Conservation (phyloP, 2,888 invertebrate species). For the Theretra japonica region DNA sequence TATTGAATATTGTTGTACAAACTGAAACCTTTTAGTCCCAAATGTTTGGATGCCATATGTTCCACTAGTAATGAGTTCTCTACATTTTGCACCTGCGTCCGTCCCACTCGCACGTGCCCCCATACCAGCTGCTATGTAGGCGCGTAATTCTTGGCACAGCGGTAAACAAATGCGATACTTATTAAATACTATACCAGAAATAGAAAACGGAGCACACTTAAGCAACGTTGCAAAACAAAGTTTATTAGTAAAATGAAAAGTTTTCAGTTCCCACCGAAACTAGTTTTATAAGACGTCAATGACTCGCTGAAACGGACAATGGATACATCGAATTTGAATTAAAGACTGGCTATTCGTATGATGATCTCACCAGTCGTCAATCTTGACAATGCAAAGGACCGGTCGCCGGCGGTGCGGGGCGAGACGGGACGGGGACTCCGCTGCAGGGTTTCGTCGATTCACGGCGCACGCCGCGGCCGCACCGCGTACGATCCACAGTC, state of each 20-base stretch:
- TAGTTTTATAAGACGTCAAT: neutral
- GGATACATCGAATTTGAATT: constrained; percentile 63
- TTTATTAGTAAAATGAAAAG: neutral
- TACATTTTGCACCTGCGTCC: constrained; percentile 77
- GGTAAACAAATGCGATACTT: constrained; percentile 6
- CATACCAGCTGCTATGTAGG: constrained; percentile 43
- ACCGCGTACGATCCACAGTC: constrained; percentile 57
- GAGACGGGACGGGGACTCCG: constrained; percentile 65
- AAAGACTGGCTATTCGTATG: constrained; percentile 64
- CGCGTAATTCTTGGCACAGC: neutral
- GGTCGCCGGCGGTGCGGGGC: constrained; percentile 67
- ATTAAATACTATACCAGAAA: constrained; percentile 2
- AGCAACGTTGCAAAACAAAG: neutral
- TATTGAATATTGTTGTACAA: constrained; percentile 9
- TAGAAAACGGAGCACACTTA: neutral
- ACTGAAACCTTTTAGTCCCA: constrained; percentile 42
- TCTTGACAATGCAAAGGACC: constrained; percentile 83
- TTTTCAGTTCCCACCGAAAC: neutral
- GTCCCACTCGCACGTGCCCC: constrained; percentile 79
- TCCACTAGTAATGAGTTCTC: constrained; percentile 63
- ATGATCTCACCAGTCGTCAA: constrained; percentile 83
- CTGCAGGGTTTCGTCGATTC: constrained; percentile 78
- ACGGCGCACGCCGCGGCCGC: constrained; percentile 62
- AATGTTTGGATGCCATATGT: constrained; percentile 64
- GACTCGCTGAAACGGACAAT: constrained; percentile 37